These are phyloP conservation scores for Apistogramma diplotaenia DNA, from an alignment of 2,113 vertebrate species.

Conservation along the genomic window DNA sequence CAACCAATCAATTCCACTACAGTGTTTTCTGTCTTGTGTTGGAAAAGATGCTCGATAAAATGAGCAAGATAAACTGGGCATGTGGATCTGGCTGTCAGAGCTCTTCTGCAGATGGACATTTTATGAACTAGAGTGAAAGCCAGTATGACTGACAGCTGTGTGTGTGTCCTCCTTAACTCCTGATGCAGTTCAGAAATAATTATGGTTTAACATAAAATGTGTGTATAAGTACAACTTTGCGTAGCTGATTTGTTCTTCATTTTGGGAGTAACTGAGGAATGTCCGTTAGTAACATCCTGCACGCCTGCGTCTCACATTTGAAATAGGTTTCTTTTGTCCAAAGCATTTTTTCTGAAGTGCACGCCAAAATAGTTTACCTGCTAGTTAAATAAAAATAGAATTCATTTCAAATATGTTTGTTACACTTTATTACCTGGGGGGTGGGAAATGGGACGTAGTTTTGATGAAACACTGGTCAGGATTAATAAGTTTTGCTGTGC, in stretches of 20 bases:
- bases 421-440: rapidly evolving
- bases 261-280: background rate
- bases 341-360: background rate
- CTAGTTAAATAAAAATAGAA: background rate
- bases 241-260: background rate
- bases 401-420: rapidly evolving
- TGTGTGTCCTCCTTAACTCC: background rate
- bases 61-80: constrained; percentile 51
- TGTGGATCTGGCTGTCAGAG: constrained; percentile 50
- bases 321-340: background rate
- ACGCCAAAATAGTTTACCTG: background rate
- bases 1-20: constrained; percentile 72
- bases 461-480: background rate
- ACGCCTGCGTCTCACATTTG: background rate
- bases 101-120: constrained; percentile 35
- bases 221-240: background rate
- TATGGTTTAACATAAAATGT: background rate
- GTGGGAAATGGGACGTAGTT: background rate
- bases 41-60: constrained; percentile 60
- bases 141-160: constrained; percentile 22
- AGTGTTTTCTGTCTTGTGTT: constrained; percentile 61
- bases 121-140: constrained; percentile 34
- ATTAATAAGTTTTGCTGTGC: background rate
- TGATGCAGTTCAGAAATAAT: constrained; percentile 14
- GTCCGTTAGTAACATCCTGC: background rate